Conservation (phyloP, 2,888 invertebrate genomes). For the Proisotoma minuta region DNA sequence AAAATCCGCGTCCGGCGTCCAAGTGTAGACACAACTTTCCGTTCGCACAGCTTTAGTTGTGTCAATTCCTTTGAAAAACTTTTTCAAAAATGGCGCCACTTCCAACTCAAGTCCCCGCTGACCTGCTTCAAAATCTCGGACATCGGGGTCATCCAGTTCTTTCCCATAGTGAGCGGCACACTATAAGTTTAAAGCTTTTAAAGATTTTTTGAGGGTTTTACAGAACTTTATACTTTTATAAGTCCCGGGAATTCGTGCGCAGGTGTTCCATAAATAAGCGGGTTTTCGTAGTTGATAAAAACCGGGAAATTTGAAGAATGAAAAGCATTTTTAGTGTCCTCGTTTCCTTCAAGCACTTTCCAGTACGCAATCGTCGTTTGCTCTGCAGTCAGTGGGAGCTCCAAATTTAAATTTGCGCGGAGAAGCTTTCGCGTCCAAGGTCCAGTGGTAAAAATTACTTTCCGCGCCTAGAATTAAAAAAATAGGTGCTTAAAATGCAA, state of each 20-base stretch:
- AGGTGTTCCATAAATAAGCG: slow-evolving; percentile 36
- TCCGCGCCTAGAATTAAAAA: slow-evolving; percentile 14
- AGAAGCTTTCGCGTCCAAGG: slow-evolving; percentile 42
- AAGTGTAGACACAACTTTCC: slow-evolving; percentile 41
- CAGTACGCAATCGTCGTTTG: slow-evolving; percentile 36
- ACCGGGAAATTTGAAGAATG: slow-evolving; percentile 36
- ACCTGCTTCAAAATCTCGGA: slow-evolving; percentile 33
- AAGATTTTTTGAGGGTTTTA: too few species aligned
- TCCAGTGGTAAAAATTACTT: slow-evolving; percentile 39
- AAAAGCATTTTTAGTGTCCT: slow-evolving; percentile 17
- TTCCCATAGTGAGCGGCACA: slow-evolving; percentile 23
- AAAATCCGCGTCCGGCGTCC: slow-evolving; percentile 38
- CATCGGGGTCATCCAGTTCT: slow-evolving; percentile 27
- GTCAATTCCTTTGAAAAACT: slow-evolving; percentile 28
- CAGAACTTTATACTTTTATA: slow-evolving; percentile 30
- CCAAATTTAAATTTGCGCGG: slow-evolving; percentile 7
- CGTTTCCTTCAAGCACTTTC: slow-evolving; percentile 31
- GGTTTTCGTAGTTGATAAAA: slow-evolving; percentile 36
- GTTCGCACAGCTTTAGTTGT: slow-evolving; percentile 31
- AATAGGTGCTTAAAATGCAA: background rate
- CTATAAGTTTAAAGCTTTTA: too few species aligned
- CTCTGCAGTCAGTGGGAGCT: slow-evolving; percentile 29
- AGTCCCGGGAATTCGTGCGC: slow-evolving; percentile 37
- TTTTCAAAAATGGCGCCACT: slow-evolving; percentile 31
- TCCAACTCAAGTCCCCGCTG: slow-evolving; percentile 10